phyloP scores from a whole-genome alignment of 2,888 invertebrate genomes.

The Hirtodrosophila confusa region DNA sequence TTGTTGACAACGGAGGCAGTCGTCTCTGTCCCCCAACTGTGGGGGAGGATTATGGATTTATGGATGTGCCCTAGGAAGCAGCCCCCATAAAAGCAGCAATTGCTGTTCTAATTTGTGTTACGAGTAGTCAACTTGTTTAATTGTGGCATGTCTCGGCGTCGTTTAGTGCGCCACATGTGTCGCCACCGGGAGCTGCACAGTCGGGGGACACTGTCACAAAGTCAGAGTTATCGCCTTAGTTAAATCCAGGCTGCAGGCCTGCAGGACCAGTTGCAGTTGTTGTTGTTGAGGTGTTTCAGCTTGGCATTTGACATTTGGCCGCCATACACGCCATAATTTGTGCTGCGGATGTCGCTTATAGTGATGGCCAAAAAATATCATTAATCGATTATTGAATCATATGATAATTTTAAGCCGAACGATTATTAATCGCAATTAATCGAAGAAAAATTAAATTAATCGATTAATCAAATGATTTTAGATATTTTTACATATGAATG shows the following conservation, averaged over 20 bases:
- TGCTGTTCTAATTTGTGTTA: slow-evolving; percentile 58
- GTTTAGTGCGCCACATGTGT: slow-evolving; percentile 50
- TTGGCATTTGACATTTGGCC: slow-evolving; percentile 8
- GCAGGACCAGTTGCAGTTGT: slow-evolving; percentile 26
- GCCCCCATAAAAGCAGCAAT: slow-evolving; percentile 35
- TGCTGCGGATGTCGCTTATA: slow-evolving; percentile 13
- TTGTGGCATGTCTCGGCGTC: slow-evolving; percentile 73
- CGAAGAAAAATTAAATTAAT: too few relatives aligned
- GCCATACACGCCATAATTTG: slow-evolving; percentile 3
- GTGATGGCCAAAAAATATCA: too few relatives aligned
- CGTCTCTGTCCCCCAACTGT: background rate
- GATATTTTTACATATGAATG: too few relatives aligned
- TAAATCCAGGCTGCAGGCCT: slow-evolving; percentile 14
- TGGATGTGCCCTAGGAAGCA: slow-evolving; percentile 30
- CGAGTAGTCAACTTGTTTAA: slow-evolving; percentile 56
- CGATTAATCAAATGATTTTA: too few relatives aligned
- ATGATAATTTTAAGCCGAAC: too few relatives aligned
- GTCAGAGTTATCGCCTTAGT: slow-evolving; percentile 17
- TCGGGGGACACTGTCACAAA: background rate
- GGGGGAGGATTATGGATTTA: slow-evolving; percentile 39
- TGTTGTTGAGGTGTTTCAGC: background rate
- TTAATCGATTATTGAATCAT: too few relatives aligned
- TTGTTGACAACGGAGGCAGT: slow-evolving; percentile 45
- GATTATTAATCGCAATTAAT: too few relatives aligned
- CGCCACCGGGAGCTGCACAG: slow-evolving; percentile 9